phyloP scores from a whole-genome alignment of 2,113 vertebrate species.

The Ptilonorhynchus violaceus region DNA sequence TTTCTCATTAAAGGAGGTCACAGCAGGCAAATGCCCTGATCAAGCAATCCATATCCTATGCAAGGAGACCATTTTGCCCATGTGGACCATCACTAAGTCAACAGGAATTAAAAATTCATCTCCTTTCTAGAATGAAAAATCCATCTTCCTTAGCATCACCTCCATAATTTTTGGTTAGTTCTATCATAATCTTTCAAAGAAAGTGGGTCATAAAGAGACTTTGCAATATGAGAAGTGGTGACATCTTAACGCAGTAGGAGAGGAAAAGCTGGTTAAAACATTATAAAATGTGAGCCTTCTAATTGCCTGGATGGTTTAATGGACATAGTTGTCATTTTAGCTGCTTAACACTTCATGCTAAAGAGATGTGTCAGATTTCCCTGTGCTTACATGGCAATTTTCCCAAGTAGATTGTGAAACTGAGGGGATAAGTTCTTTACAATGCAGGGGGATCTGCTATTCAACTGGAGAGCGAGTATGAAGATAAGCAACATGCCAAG shows the following conservation, averaged over 20 bases:
- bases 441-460: not conserved
- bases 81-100: not conserved
- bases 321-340: constrained; percentile 28
- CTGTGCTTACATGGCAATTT: constrained; percentile 8
- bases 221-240: not conserved
- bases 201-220: not conserved
- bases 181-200: not conserved
- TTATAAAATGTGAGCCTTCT: not conserved
- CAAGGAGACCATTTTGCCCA: not conserved
- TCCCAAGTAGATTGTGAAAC: constrained; percentile 39
- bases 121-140: not conserved
- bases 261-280: not conserved
- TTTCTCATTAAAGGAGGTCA: not conserved
- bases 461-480: not conserved
- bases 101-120: not conserved
- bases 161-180: not conserved
- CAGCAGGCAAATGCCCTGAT: not conserved
- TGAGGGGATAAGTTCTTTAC: constrained; percentile 33
- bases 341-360: not conserved
- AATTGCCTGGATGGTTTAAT: not conserved
- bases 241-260: not conserved
- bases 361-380: constrained; percentile 34
- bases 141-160: not conserved
- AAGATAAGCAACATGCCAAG: constrained; percentile 25
- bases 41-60: not conserved